Percentiles rank a stretch among this genome's conserved stretches.
phyloP scores from a whole-genome alignment of 2,113 vertebrate genomes.

The Peromyscus maniculatus region DNA sequence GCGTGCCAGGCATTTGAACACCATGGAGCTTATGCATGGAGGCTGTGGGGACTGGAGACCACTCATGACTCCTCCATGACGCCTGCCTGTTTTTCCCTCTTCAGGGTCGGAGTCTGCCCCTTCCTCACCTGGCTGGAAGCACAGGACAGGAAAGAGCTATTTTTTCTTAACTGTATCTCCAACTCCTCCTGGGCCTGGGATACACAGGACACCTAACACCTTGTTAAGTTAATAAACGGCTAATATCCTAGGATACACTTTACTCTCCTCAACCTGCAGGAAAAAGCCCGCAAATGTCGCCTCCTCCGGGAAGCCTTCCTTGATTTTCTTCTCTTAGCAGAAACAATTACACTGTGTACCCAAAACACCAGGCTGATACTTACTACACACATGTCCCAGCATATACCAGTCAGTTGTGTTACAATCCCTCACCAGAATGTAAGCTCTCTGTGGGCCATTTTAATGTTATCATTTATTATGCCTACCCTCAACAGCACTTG shows the following conservation, averaged over 20 bases:
- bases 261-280: background rate
- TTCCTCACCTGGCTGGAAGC: background rate
- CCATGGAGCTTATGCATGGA: fast-evolving
- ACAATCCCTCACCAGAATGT: background rate
- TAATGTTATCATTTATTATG: background rate
- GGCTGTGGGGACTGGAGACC: background rate
- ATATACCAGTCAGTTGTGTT: background rate
- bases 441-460: background rate
- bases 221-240: conserved; percentile 18
- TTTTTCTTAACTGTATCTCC: conserved; percentile 18
- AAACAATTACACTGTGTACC: background rate
- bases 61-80: fast-evolving
- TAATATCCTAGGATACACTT: background rate
- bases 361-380: background rate
- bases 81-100: background rate
- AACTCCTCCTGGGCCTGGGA: background rate
- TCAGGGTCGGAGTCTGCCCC: background rate
- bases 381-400: background rate
- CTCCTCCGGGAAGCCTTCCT: conserved; percentile 49
- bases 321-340: conserved; percentile 18
- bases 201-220: background rate
- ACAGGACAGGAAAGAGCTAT: background rate
- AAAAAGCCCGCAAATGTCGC: background rate
- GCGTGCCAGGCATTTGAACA: background rate
- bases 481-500: background rate